Evolutionary conservation across 2,113 vertebrate species (phyloP), one percentile per base, ranked within the genome.

Genomic region (Aptenodytes patagonicus): DNA sequence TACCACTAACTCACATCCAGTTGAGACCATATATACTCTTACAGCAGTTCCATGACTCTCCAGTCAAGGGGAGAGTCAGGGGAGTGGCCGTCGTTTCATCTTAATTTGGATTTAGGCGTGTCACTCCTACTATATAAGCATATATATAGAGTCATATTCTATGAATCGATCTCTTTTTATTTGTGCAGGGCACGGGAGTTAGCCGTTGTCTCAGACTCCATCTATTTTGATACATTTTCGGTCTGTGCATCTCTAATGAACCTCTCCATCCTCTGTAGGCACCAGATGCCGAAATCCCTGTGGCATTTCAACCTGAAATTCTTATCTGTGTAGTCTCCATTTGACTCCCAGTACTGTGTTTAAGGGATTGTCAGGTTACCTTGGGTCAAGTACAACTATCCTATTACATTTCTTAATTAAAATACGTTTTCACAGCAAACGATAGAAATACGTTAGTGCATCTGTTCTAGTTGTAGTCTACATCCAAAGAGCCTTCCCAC

Each of bases 1-100:
- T 15, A 10, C 26, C 5, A 9, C 0, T 31, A 57, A 65, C 19
- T 60, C 22, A 1, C 36, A 10, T 52, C 49, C 32, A 15, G 3
- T 9, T 58, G 34, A 76, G 62, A 69, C 40, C 4, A 13, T 10
- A 2, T 5, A 1, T 8, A 3, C 34, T 31, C 22, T 60, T 14
- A 25, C 22, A 85, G 44, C 2, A 0, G 34, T 52, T 34, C 51
- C 31, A 3, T 46, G 22, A 29, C 51, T 22, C 26, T 76, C 3
- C 26, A 29, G 60, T 18, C 36, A 29, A 51, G 66, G 75, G 58
- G 32, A 44, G 13, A 46, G 52, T 21, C 44, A n/a, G 36, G 64
- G 44, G 65, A 47, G 52, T 2, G 18, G 31, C 58, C 0, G 0
- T 22, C 25, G 13, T 60, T 47, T 52, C 21, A 24, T 16, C 52